Base-by-base conservation (phyloP, 2,113 vertebrate species). In the Melanocharis versteri region DNA sequence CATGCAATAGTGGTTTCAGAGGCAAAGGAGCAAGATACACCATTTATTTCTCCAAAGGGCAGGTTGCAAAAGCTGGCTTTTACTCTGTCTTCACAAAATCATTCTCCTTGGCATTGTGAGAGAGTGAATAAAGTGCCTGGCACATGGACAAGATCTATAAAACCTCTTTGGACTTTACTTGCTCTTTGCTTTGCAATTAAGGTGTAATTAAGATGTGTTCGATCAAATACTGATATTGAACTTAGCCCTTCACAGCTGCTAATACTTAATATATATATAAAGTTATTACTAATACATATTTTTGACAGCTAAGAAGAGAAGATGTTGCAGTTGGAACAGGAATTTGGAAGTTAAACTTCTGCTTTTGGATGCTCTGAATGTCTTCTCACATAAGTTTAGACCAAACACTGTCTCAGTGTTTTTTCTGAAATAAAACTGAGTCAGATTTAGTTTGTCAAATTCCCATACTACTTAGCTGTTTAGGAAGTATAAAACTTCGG, bases 1-100 rank as follows among this genome's bases (percentile, higher is more conserved):
- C 61, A 62, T 88, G 70, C 40, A 76, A 21, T 40, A 87, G 83
- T 64, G 81, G 77, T 91, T 95, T 94, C 24, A 87, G 73, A 95
- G 42, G 9, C 79, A 22, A 5, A 87, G 17, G n/a, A 85, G 39
- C 7, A 53, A 82, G 40, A 64, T 89, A 60, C 9, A 70, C 31
- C 11, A 57, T 91, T 87, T 95, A 89, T 92, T 96, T 82, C 37
- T 91, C 57, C 24, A 26, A 94, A 92, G 4, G 27, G 20, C 18
- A 53, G n/a, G 26, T 48, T 92, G 57, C 79, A 91, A 95, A 94
- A 78, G 4, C 28, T 76, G 50, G 5, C 22, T 95, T 91, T 82
- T 64, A 68, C 15, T 84, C 40, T 68, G 22, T 39, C 23, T 64
- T 78, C 2, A 3, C 28, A 44, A 53, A 86, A 91, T 4, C 27